A percentile compares a stretch with the other conserved stretches of the same genome.
These are phyloP conservation scores for Cyprinella venusta DNA, from an alignment of 2,797 vertebrate genomes.

Conservation along the genomic window DNA sequence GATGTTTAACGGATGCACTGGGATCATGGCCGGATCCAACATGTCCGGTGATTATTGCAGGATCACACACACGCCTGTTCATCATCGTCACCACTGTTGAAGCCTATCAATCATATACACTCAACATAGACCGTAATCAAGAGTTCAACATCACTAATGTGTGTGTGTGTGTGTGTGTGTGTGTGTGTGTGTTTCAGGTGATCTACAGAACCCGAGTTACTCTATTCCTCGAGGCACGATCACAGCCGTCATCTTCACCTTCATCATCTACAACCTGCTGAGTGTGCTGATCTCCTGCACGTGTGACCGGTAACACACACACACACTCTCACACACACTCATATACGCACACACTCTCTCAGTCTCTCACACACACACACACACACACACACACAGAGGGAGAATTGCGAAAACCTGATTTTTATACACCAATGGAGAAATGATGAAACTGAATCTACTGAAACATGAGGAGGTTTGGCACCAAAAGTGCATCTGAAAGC, in stretches of 20 bases:
- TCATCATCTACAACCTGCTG: conserved; percentile 87
- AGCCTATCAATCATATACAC: too few species aligned
- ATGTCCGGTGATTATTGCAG: conserved; percentile 83
- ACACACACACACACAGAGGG: too few species aligned
- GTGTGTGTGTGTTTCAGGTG: conserved; percentile 73
- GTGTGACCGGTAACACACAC: conserved; percentile 81
- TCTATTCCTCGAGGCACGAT: conserved; percentile 92
- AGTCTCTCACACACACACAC: too few species aligned
- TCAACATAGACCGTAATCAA: too few species aligned
- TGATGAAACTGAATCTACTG: not conserved
- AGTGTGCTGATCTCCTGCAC: conserved; percentile 86
- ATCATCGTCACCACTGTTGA: too few species aligned
- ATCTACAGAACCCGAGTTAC: conserved; percentile 88
- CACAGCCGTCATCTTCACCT: conserved; percentile 91
- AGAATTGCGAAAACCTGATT: too few species aligned
- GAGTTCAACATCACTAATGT: too few species aligned
- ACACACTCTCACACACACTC: not conserved
- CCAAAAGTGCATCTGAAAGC: not conserved
- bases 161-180: too few species aligned
- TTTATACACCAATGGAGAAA: not conserved
- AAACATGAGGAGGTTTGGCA: not conserved
- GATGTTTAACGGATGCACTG: conserved; percentile 94
- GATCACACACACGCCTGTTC: too few species aligned
- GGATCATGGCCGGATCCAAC: conserved; percentile 94
- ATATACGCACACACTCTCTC: too few species aligned